phyloP scores from a whole-genome alignment of 2,797 vertebrate species.

The Typhlichthys eigenmanni region DNA sequence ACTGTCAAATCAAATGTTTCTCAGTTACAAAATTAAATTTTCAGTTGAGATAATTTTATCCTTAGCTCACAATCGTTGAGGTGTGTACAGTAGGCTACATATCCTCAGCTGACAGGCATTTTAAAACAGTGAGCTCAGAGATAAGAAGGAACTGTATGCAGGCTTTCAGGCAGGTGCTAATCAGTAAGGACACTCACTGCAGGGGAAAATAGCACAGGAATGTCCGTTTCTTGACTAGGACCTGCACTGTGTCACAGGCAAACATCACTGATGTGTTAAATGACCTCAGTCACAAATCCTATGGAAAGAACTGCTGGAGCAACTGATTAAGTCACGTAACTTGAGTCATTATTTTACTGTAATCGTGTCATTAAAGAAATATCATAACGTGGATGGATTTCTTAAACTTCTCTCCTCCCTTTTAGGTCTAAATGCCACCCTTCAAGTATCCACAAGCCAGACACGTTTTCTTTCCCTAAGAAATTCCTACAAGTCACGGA shows the following conservation, averaged over 20 bases:
- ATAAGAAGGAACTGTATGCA: constrained; percentile 51
- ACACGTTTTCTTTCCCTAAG: constrained; percentile 62
- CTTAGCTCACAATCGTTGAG: too few relatives aligned
- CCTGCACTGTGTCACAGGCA: constrained; percentile 67
- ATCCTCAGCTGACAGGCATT: constrained; percentile 22
- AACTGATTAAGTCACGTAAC: constrained; percentile 26
- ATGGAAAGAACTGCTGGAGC: constrained; percentile 24
- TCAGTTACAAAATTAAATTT: constrained; percentile 3
- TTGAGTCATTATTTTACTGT: constrained; percentile 31
- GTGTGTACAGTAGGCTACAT: background rate
- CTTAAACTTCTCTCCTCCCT: constrained; percentile 25
- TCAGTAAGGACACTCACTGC: constrained; percentile 49
- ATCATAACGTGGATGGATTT: constrained; percentile 11
- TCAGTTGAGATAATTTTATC: background rate
- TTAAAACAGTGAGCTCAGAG: constrained; percentile 46
- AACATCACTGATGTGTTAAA: constrained; percentile 67
- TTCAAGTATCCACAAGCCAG: constrained; percentile 49
- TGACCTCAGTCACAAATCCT: constrained; percentile 56
- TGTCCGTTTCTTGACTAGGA: constrained; percentile 43
- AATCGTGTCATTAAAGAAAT: background rate
- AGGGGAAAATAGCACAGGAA: constrained; percentile 58
- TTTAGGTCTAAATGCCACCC: constrained; percentile 28
- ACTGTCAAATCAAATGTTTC: too few relatives aligned
- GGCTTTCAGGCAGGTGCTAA: constrained; percentile 53
- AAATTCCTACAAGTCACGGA: constrained; percentile 73